These are phyloP conservation scores for Hydriomena furcata DNA, from an alignment of 2,888 invertebrate species.

Conservation along the genomic window DNA sequence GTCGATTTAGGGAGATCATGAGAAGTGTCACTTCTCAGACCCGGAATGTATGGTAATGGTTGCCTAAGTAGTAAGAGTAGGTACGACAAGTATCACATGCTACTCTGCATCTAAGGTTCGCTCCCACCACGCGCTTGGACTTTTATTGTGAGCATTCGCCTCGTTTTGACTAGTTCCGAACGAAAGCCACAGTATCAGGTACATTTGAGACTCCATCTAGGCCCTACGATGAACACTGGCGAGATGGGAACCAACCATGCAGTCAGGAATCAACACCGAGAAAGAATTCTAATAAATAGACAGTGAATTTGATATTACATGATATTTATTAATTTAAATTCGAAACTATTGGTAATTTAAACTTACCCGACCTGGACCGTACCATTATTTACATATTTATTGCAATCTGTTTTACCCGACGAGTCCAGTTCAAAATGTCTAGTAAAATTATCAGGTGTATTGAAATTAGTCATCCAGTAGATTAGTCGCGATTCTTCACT, in stretches of 20 bases:
- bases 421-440: conserved; percentile 42
- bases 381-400: conserved; percentile 79
- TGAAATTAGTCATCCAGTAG: conserved; percentile 15
- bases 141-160: conserved; percentile 30
- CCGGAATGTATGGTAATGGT: conserved; percentile 38
- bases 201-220: conserved; percentile 17
- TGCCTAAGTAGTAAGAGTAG: conserved; percentile 56
- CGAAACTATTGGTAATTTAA: conserved; percentile 73
- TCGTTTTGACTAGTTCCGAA: conserved; percentile 27
- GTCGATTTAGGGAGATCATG: conserved; percentile 45
- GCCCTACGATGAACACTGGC: conserved; percentile 32
- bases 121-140: conserved; percentile 60
- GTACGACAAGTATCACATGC: conserved; percentile 77
- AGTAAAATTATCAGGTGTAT: conserved; percentile 30
- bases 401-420: conserved; percentile 73
- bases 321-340: conserved; percentile 76
- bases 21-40: conserved; percentile 30
- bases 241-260: conserved; percentile 71
- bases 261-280: conserved; percentile 82
- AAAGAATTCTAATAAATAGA: conserved; percentile 80
- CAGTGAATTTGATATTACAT: conserved; percentile 82
- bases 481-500: conserved; percentile 66
- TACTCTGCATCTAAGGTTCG: conserved; percentile 68
- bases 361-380: conserved; percentile 70
- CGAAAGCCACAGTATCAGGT: conserved; percentile 29